A percentile compares a stretch with the other conserved stretches of the same genome.
Conservation (phyloP, 2,888 invertebrate species). For the Parnassius glacialis region DNA sequence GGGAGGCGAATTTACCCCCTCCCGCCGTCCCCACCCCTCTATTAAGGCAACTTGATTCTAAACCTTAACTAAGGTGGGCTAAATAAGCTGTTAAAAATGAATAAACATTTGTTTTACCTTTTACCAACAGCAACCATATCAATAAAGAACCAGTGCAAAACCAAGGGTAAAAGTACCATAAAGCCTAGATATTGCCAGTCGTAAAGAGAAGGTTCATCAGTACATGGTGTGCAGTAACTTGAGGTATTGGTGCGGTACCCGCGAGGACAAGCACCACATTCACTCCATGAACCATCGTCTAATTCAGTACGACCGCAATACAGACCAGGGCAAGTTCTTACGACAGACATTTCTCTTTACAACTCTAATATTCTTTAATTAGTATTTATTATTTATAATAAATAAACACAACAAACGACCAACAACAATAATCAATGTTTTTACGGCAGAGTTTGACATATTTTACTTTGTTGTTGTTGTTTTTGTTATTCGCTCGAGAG, state of each 20-base stretch:
- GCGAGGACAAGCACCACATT: constrained; percentile 92
- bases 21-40: too few species aligned
- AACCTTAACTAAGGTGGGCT: neutral
- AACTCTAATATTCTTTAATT: too few species aligned
- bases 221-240: constrained; percentile 89
- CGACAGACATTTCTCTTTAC: constrained; percentile 47
- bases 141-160: constrained; percentile 96
- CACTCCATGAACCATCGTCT: constrained; percentile 85
- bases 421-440: too few species aligned
- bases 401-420: too few species aligned
- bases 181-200: constrained; percentile 97
- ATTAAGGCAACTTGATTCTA: too few species aligned
- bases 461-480: too few species aligned
- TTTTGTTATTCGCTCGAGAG: too few species aligned
- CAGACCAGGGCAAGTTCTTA: constrained; percentile 87
- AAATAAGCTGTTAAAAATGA: neutral
- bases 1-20: too few species aligned
- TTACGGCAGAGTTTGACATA: too few species aligned
- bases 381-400: too few species aligned
- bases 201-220: constrained; percentile 88
- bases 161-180: constrained; percentile 93
- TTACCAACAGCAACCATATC: constrained; percentile 89
- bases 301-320: constrained; percentile 89
- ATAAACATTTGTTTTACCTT: constrained; percentile 70
- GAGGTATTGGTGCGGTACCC: constrained; percentile 88